These are phyloP conservation scores for Leptatherina wallacei DNA, from an alignment of 2,797 vertebrate genomes.

Conservation along the genomic window DNA sequence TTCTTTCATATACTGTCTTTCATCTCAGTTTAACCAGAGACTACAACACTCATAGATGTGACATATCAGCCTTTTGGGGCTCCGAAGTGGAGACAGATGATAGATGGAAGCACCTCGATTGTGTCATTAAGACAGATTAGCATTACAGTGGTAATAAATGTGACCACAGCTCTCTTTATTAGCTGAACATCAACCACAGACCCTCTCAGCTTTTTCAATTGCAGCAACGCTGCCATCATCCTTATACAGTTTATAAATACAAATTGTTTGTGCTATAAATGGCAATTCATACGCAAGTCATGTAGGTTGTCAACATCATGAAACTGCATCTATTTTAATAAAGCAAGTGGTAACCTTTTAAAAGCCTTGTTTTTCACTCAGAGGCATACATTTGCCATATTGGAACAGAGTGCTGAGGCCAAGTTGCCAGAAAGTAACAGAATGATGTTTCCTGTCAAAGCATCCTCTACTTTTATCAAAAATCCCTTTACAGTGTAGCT, in stretches of 20 bases:
- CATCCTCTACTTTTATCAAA: not conserved
- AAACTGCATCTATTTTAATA: not conserved
- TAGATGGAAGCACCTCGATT: not conserved
- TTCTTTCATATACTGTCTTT: not conserved
- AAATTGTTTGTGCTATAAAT: not conserved
- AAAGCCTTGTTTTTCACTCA: not conserved
- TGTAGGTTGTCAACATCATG: not conserved
- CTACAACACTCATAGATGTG: not conserved
- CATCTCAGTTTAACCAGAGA: not conserved
- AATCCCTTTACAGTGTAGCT: not conserved
- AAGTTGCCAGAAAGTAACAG: not conserved
- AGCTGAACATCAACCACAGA: not conserved
- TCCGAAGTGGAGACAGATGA: not conserved
- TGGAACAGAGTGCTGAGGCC: not conserved
- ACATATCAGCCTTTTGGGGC: slow-evolving; percentile 1
- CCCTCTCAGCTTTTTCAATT: not conserved
- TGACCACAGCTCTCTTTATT: slow-evolving; percentile 4
- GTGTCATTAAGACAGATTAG: not conserved
- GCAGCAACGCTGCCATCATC: not conserved
- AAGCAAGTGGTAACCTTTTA: not conserved
- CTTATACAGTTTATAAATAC: not conserved
- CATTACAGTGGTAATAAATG: not conserved
- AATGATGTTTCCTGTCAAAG: not conserved
- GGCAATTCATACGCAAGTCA: not conserved
- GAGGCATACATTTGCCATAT: not conserved